These are phyloP conservation scores for Hypotaenidia okinawae DNA, from an alignment of 2,797 vertebrate genomes.

Conservation along the genomic window DNA sequence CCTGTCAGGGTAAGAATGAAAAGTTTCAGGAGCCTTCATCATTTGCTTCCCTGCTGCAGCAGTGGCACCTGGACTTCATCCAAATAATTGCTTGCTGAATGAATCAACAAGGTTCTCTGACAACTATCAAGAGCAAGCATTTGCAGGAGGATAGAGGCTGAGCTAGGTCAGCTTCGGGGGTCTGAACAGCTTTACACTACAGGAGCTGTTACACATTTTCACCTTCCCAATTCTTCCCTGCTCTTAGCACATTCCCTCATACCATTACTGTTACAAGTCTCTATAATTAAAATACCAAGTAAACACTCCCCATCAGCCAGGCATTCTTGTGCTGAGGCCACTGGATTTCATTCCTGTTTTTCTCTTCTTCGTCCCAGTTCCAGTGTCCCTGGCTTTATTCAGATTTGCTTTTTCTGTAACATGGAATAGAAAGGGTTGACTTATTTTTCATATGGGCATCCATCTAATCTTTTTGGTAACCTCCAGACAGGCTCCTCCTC, in stretches of 20 bases:
- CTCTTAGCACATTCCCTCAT: not conserved
- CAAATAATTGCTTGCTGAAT: not conserved
- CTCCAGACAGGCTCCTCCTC: not conserved
- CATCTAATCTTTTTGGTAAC: not conserved
- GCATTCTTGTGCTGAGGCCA: not conserved
- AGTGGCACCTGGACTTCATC: not conserved
- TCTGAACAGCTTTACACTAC: not conserved
- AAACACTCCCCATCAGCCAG: not conserved
- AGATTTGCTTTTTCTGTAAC: not conserved
- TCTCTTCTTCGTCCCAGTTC: not conserved
- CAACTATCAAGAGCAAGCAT: not conserved
- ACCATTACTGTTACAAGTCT: accelerated
- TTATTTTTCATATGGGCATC: not conserved
- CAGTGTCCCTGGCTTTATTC: not conserved
- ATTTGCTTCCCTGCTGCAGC: not conserved
- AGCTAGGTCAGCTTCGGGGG: not conserved
- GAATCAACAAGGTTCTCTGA: not conserved
- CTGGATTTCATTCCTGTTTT: not conserved
- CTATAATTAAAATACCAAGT: not conserved
- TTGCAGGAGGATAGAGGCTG: not conserved
- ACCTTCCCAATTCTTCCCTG: not conserved
- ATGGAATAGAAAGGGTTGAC: not conserved
- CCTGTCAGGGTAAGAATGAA: not conserved
- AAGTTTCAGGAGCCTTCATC: not conserved
- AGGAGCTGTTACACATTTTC: not conserved